Evolutionary conservation across 2,113 vertebrate genomes (phyloP).

Genomic region (Tauraco erythrolophus): DNA sequence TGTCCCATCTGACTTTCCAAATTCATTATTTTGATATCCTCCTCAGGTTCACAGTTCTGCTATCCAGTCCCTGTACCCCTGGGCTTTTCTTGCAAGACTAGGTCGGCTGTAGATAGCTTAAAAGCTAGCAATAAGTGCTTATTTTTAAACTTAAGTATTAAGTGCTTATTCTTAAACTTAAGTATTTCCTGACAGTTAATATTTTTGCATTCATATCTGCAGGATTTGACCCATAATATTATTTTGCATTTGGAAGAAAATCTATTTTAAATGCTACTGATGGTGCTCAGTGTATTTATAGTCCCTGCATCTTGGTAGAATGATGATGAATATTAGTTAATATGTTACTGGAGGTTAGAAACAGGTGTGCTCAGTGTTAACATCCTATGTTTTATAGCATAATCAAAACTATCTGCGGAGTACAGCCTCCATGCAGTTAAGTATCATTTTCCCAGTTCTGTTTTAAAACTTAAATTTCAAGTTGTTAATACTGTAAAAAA

Average conservation of each 20-base stretch:
- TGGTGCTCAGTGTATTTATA: not conserved
- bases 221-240: not conserved
- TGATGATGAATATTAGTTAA: not conserved
- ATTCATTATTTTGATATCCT: not conserved
- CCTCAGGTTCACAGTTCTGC: not conserved
- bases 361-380: not conserved
- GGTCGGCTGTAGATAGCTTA: not conserved
- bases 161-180: not conserved
- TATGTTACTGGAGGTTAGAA: not conserved
- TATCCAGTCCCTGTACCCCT: not conserved
- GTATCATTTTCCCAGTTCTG: not conserved
- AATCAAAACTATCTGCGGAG: not conserved
- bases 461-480: not conserved
- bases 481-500: not conserved
- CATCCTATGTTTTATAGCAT: not conserved
- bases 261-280: not conserved
- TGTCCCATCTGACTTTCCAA: not conserved
- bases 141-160: not conserved
- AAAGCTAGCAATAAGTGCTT: not conserved
- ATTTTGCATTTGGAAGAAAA: not conserved
- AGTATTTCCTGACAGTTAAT: not conserved
- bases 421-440: not conserved
- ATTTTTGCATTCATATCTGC: not conserved
- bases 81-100: not conserved
- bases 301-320: not conserved